Evolutionary conservation across 2,113 vertebrate species (phyloP).

Genomic region (Bothrops jararaca): DNA sequence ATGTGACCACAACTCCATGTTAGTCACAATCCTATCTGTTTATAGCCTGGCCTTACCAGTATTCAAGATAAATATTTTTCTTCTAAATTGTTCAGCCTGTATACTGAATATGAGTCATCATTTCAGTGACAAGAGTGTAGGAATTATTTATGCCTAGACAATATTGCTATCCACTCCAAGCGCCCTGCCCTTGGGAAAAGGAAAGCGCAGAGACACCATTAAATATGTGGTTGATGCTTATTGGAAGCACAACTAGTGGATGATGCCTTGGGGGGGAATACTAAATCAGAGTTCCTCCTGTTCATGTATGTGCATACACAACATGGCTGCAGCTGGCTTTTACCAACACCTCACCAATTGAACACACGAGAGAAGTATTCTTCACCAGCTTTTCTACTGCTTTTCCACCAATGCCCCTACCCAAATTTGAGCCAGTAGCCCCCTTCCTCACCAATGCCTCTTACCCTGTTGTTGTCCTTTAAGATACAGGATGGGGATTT

Average conservation of each 20-base stretch:
- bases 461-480: slow-evolving; percentile 73
- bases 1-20: not conserved
- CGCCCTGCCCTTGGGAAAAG: slow-evolving; percentile 19
- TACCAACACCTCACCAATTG: slow-evolving; percentile 26
- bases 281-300: slow-evolving; percentile 5
- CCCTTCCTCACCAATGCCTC: slow-evolving; percentile 61
- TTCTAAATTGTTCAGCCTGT: slow-evolving; percentile 16
- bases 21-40: not conserved
- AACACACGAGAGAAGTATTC: slow-evolving; percentile 30
- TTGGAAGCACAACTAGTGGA: not conserved
- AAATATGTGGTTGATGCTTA: slow-evolving; percentile 32
- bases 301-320: accelerated
- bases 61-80: not conserved
- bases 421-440: slow-evolving; percentile 63
- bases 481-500: slow-evolving; percentile 76
- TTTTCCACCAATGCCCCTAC: slow-evolving; percentile 38
- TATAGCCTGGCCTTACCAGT: not conserved
- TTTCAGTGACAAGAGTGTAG: not conserved
- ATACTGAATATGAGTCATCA: not conserved
- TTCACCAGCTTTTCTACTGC: slow-evolving; percentile 63
- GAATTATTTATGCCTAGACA: slow-evolving; percentile 33
- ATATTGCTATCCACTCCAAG: slow-evolving; percentile 10
- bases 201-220: slow-evolving; percentile 30
- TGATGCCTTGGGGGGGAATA: slow-evolving; percentile 32
- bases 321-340: not conserved